Evolutionary conservation across 2,888 invertebrate genomes (phyloP), one percentile per base, ranked within the genome.

Genomic region (Heliconius charithonia): DNA sequence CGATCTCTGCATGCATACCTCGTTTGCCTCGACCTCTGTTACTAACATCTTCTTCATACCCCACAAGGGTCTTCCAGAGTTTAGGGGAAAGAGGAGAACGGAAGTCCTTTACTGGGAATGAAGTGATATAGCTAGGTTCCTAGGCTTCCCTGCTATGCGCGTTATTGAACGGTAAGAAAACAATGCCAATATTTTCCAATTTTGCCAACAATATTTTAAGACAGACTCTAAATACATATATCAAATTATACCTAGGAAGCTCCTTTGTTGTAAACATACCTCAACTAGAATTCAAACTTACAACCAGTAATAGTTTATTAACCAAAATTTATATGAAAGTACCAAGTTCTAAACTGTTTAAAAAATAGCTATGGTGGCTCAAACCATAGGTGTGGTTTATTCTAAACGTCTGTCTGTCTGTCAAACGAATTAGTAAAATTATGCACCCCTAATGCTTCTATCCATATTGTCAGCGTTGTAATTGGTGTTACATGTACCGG

Each of bases 351-450:
- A 19, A 1, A n/a, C 59, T 59, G 3, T 3, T 59, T n/a, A 59
- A 59, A 29, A 29, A 59, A 59, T 59, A 59, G n/a, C 4, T 59
- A n/a, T n/a, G n/a, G 59, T 59, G 10, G 59, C 29, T 12, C 29
- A 0, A 19, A 19, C 27, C 2, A 16, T 22, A 56, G 56, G 56
- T 72, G 75, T 72, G 81, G 78, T 81, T 78, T 77, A 65, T 73
- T 82, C 81, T 77, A 81, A 81, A 74, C 81, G 75, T 81, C n/a
- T n/a, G n/a, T n/a, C n/a, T n/a, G 83, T 78, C 83, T 84, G 85
- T 84, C 84, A 83, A 82, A 84, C 72, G 83, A 83, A 85, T 85
- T 84, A 85, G 82, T 78, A 77, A 79, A 83, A 80, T 83, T 83
- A 84, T 83, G 82, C 81, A 80, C 82, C 79, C 79, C 81, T 83